Conservation (phyloP, 2,888 invertebrate genomes). For the Agrotis clavis region DNA sequence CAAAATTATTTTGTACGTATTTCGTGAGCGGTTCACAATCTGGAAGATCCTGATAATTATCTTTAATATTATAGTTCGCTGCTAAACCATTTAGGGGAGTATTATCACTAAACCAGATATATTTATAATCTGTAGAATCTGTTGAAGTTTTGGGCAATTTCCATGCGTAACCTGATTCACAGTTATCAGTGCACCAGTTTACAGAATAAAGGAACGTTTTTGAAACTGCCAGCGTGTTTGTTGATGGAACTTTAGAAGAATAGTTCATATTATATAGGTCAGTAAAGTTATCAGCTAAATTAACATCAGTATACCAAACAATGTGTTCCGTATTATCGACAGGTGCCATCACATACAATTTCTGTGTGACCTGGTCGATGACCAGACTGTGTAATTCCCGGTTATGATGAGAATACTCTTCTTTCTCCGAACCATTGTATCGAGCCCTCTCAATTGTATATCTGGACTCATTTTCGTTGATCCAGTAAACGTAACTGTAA, state of each 20-base stretch:
- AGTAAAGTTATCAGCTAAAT: too few relatives aligned
- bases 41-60: background rate
- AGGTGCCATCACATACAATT: background rate
- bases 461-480: background rate
- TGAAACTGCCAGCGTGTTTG: background rate
- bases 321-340: accelerated
- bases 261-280: too few relatives aligned
- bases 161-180: background rate
- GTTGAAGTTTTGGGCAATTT: background rate
- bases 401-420: background rate
- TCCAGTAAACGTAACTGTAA: background rate
- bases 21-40: background rate
- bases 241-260: background rate
- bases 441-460: background rate
- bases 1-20: background rate
- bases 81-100: background rate
- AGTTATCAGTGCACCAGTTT: too few relatives aligned
- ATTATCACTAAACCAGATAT: background rate
- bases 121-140: too few relatives aligned
- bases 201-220: background rate
- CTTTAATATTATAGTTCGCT: conserved; percentile 8
- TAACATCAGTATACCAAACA: background rate
- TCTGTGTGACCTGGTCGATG: background rate
- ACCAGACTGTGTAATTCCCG: background rate
- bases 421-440: background rate